Conservation (phyloP, 2,797 vertebrate species). For the Sebastes wilsoni region DNA sequence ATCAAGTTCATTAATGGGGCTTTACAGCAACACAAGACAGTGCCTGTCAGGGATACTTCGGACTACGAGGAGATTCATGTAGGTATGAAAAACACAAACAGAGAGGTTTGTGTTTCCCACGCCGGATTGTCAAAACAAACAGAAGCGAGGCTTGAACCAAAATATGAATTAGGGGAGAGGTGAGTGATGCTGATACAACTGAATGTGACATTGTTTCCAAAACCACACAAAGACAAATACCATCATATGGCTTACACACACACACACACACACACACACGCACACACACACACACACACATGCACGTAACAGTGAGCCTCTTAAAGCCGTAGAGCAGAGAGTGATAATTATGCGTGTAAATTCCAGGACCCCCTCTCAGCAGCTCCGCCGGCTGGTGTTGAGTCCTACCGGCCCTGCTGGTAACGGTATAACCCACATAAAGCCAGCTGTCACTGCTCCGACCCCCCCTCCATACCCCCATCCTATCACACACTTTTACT, state of each 20-base stretch:
- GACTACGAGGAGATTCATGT: constrained; percentile 34
- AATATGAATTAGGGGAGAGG: constrained; percentile 73
- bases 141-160: constrained; percentile 61
- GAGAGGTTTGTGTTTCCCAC: constrained; percentile 74
- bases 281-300: not conserved
- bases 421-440: constrained; percentile 58
- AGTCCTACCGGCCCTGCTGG: constrained; percentile 51
- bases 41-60: constrained; percentile 39
- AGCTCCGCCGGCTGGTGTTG: constrained; percentile 67
- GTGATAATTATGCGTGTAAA: constrained; percentile 80
- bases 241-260: constrained; percentile 16
- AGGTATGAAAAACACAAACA: constrained; percentile 58
- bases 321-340: constrained; percentile 60
- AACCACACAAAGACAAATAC: constrained; percentile 64
- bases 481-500: constrained; percentile 46
- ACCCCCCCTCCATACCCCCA: not conserved
- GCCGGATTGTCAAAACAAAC: constrained; percentile 72
- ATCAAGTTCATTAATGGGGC: constrained; percentile 23
- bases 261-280: not conserved
- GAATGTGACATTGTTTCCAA: constrained; percentile 58
- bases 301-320: constrained; percentile 43
- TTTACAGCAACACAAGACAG: constrained; percentile 37
- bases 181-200: constrained; percentile 62
- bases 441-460: constrained; percentile 36
- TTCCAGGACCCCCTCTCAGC: constrained; percentile 67